Evolutionary conservation across 2,888 invertebrate genomes (phyloP), one percentile per base, ranked within the genome.

Genomic region (Priapulus caudatus): DNA sequence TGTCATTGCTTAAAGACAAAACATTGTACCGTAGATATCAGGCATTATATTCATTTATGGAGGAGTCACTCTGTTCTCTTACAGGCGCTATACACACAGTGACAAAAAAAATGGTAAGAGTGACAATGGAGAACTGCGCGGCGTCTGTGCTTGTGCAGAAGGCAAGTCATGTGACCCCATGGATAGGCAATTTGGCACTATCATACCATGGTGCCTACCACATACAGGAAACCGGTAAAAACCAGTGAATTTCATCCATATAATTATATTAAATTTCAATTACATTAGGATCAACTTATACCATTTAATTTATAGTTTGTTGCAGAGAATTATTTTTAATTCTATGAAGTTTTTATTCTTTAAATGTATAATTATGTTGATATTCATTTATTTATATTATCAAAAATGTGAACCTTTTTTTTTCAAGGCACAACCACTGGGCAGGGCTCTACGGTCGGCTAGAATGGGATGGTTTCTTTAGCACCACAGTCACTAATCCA

Each of bases 191-290:
- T 81, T 81, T 68, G 82, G 84, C 71, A 88, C 88, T 2, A 73
- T 88, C 56, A 84, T 89, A 51, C 88, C 88, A 0, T 89, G 88
- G 88, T 87, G 87, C 65, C 74, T 88, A 59, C 86, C 87, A 5
- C 88, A 88, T 69, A 88, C 88, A 1, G 86, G 80, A 48, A 86
- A 86, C 72, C n/a, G n/a, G n/a, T n/a, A n/a, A n/a, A n/a, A n/a
- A n/a, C n/a, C n/a, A n/a, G n/a, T n/a, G n/a, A n/a, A n/a, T n/a
- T n/a, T n/a, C n/a, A n/a, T n/a, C n/a, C n/a, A n/a, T n/a, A n/a
- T n/a, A n/a, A n/a, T n/a, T n/a, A n/a, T n/a, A n/a, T n/a, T n/a
- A n/a, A n/a, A n/a, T n/a, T n/a, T n/a, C n/a, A n/a, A n/a, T n/a
- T n/a, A n/a, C n/a, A n/a, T n/a, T n/a, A n/a, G n/a, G n/a, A n/a